These are phyloP conservation scores for Lithobates sylvaticus DNA, from an alignment of 2,797 vertebrate species.

Conservation along the genomic window DNA sequence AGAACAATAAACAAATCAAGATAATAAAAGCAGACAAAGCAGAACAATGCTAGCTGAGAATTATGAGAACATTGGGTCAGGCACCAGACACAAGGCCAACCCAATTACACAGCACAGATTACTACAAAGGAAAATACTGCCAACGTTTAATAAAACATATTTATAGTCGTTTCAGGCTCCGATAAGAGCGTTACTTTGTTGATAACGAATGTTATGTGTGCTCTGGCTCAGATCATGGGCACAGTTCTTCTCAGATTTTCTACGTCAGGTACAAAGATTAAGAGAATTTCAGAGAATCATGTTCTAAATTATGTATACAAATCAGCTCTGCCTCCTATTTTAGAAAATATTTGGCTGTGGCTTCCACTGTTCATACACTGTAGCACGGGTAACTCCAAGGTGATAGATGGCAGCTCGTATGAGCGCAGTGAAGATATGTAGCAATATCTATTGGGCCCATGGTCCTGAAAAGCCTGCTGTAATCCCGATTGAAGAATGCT, in stretches of 20 bases:
- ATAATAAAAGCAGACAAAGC: neutral
- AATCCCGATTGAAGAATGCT: too few relatives aligned
- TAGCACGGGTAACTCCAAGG: too few relatives aligned
- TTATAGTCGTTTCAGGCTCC: neutral
- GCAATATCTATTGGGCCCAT: too few relatives aligned
- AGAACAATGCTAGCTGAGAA: neutral
- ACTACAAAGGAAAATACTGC: conserved; percentile 3
- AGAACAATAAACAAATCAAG: conserved; percentile 13
- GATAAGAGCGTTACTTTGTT: neutral
- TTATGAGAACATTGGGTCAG: conserved; percentile 4
- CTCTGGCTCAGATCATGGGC: neutral
- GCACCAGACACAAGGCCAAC: conserved; percentile 22
- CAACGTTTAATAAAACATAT: conserved; percentile 24
- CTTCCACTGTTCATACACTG: too few relatives aligned
- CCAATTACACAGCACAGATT: neutral
- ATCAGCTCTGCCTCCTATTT: neutral
- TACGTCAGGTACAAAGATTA: neutral
- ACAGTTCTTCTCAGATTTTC: neutral
- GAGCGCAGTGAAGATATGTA: too few relatives aligned
- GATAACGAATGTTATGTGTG: conserved; percentile 1
- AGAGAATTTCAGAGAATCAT: neutral
- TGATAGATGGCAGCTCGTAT: too few relatives aligned
- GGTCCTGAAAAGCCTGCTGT: too few relatives aligned
- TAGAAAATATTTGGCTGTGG: neutral
- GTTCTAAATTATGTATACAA: neutral